Conservation (phyloP, 2,113 vertebrate species). For the Callipepla squamata region DNA sequence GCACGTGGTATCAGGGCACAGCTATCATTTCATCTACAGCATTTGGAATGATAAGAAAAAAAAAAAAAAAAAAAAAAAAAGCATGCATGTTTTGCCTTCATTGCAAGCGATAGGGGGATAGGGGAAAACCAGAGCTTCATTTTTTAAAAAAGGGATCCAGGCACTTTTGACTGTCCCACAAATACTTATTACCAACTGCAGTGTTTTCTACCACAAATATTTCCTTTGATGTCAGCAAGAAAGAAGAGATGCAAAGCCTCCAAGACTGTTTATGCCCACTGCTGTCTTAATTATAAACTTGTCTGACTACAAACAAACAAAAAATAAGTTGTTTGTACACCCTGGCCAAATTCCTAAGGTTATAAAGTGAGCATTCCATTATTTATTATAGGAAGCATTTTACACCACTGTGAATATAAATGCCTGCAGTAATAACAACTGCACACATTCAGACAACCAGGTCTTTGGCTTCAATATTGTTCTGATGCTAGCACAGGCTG, state of each 20-base stretch:
- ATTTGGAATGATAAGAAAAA: neutral
- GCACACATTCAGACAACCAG: neutral
- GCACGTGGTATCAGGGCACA: neutral
- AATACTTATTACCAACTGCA: neutral
- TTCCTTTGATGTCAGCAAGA: constrained; percentile 43
- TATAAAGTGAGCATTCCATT: neutral
- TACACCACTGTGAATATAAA: neutral
- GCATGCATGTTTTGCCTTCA: neutral
- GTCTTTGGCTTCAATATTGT: neutral
- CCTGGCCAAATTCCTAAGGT: neutral
- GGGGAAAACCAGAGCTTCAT: neutral
- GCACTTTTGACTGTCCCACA: neutral
- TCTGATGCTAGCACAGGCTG: no score
- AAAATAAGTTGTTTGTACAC: neutral
- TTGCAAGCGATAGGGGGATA: neutral
- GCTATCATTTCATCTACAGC: neutral
- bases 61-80: neutral
- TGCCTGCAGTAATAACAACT: neutral
- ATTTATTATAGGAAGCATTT: neutral
- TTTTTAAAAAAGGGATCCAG: neutral
- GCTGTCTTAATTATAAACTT: constrained; percentile 33
- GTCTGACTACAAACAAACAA: constrained; percentile 2
- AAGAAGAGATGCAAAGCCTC: constrained; percentile 17
- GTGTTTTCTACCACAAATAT: constrained; percentile 20
- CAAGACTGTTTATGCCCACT: neutral